phyloP scores from a whole-genome alignment of 30 jellyfish, hydroid and myxozoan species.

The Hydra vulgaris region DNA sequence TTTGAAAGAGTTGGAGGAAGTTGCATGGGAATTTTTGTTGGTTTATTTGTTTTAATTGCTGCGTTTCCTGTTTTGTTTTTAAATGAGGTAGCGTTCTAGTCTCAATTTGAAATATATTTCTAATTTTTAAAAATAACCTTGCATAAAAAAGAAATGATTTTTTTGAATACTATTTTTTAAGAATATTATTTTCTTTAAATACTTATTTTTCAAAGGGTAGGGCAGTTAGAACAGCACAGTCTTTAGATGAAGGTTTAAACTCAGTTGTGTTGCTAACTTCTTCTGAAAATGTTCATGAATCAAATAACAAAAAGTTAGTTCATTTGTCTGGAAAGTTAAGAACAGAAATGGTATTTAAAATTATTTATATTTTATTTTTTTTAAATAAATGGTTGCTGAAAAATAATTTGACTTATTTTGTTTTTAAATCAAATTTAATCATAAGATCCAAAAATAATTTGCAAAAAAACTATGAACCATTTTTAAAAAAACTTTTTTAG shows the following conservation, averaged over 20 bases:
- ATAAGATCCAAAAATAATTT: no score
- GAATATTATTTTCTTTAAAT: no score
- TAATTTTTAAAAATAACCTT: no score
- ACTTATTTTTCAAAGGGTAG: constrained; percentile 53
- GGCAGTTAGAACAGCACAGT: constrained; percentile 89
- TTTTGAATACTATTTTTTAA: no score
- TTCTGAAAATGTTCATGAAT: constrained; percentile 36
- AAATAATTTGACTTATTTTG: no score
- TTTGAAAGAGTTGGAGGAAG: constrained; percentile 91
- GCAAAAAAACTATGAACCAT: no score
- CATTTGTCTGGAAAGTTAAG: constrained; percentile 56
- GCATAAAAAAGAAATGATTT: no score
- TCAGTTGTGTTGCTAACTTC: constrained; percentile 46
- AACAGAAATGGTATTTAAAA: constrained; percentile 52
- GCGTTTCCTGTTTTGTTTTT: constrained; percentile 75
- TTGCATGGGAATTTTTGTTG: constrained; percentile 68
- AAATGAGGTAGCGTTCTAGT: constrained; percentile 57
- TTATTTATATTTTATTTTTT: not conserved
- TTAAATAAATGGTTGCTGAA: no score
- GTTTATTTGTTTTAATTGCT: constrained; percentile 44
- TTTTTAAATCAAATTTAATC: no score
- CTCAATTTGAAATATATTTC: no score
- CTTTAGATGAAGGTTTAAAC: constrained; percentile 83
- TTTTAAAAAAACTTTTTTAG: no score
- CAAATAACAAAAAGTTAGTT: constrained; percentile 53